phyloP scores from a whole-genome alignment of 2,888 invertebrate genomes.

The Diaphora mendica region DNA sequence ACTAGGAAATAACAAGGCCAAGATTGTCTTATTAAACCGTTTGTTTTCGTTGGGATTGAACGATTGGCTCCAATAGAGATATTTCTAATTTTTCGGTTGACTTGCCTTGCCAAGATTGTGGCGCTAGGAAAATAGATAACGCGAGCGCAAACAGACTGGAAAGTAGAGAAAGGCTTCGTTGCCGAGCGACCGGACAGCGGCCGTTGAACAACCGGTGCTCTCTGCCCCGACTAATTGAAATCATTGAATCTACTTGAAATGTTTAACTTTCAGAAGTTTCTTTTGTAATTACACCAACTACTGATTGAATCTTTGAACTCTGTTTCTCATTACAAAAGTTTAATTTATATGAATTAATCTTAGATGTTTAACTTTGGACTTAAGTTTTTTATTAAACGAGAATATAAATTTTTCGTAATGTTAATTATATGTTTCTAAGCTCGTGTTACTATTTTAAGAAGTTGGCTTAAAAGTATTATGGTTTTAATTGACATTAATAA shows the following conservation, averaged over 20 bases:
- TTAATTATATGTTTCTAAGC: slow-evolving; percentile 48
- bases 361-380: slow-evolving; percentile 13
- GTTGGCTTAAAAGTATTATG: neutral
- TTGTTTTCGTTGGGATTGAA: slow-evolving; percentile 55
- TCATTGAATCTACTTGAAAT: slow-evolving; percentile 62
- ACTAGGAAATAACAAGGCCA: neutral
- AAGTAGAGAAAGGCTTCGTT: slow-evolving; percentile 59
- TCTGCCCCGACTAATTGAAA: slow-evolving; percentile 65
- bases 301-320: slow-evolving; percentile 50
- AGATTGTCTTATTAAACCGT: slow-evolving; percentile 11
- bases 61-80: slow-evolving; percentile 73
- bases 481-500: neutral
- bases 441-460: no score
- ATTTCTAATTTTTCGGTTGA: slow-evolving; percentile 82
- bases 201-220: slow-evolving; percentile 51
- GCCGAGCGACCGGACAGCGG: slow-evolving; percentile 41
- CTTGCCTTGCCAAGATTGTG: slow-evolving; percentile 67
- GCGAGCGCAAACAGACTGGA: slow-evolving; percentile 70
- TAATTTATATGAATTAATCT: slow-evolving; percentile 13
- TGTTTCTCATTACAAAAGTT: slow-evolving; percentile 9
- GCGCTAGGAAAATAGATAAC: slow-evolving; percentile 73
- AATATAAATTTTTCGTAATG: slow-evolving; percentile 41
- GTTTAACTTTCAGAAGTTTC: slow-evolving; percentile 57
- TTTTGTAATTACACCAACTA: slow-evolving; percentile 47
- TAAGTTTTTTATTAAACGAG: slow-evolving; percentile 13